Evolutionary conservation across 2,113 vertebrate species (phyloP).

Genomic region (Gulo gulo): DNA sequence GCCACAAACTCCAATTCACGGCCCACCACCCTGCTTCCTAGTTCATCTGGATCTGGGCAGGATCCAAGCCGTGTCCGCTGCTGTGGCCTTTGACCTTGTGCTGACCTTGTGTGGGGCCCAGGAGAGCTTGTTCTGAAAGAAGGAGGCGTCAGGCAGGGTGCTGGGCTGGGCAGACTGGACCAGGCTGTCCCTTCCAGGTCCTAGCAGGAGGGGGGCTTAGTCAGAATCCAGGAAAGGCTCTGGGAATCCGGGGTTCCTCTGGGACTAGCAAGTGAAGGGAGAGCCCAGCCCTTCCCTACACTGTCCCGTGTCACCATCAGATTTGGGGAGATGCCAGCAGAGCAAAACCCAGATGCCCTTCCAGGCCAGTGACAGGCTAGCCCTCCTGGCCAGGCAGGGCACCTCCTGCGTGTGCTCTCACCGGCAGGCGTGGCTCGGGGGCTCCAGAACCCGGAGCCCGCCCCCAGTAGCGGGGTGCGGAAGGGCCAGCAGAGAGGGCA

Average conservation of each 20-base stretch:
- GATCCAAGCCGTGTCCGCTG: neutral
- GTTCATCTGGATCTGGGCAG: neutral
- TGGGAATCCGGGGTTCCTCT: neutral
- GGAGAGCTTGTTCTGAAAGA: neutral
- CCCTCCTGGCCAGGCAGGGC: neutral
- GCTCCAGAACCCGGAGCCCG: neutral
- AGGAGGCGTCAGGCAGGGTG: neutral
- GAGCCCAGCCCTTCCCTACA: neutral
- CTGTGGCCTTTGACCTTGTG: neutral
- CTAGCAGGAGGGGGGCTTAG: neutral
- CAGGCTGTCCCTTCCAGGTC: neutral
- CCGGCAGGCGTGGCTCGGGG: neutral
- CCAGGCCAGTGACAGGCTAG: neutral
- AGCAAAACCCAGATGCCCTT: rapidly evolving
- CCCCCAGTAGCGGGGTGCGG: neutral
- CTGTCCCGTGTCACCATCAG: neutral
- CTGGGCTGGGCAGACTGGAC: neutral
- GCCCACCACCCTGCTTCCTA: neutral
- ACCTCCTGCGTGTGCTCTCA: neutral
- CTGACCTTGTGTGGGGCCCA: too few relatives aligned
- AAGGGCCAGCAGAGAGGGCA: neutral
- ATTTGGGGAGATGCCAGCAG: neutral
- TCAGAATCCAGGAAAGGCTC: neutral
- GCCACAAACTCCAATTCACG: neutral
- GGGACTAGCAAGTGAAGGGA: neutral